phyloP scores from a whole-genome alignment of 1,140 invertebrate genomes.

The Hydropsyche tenuis region DNA sequence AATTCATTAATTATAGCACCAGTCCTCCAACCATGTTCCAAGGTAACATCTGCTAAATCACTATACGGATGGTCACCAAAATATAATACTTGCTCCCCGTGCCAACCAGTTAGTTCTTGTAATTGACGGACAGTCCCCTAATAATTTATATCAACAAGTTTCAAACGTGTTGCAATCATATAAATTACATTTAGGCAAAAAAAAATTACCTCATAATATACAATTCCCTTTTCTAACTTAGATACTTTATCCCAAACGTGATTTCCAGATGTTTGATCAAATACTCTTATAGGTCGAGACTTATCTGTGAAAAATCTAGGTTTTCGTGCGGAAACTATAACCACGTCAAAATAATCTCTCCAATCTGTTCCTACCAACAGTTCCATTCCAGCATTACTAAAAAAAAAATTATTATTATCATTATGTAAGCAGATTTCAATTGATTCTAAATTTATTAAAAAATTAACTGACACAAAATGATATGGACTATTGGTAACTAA shows the following conservation, averaged over 20 bases:
- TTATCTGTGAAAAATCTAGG: slow-evolving; percentile 95
- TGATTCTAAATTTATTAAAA: background rate
- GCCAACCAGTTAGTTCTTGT: slow-evolving; percentile 91
- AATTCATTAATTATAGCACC: slow-evolving; percentile 97
- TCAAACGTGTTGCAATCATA: too few species aligned
- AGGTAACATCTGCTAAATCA: slow-evolving; percentile 94
- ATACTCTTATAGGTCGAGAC: slow-evolving; percentile 87
- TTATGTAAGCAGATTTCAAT: background rate
- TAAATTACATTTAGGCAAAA: background rate
- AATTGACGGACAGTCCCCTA: slow-evolving; percentile 92
- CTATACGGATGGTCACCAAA: slow-evolving; percentile 98
- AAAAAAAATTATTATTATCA: slow-evolving; percentile 49
- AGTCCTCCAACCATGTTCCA: slow-evolving; percentile 96
- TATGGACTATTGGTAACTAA: slow-evolving; percentile 97
- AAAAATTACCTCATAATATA: slow-evolving; percentile 86
- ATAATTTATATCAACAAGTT: slow-evolving; percentile 32
- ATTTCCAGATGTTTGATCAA: slow-evolving; percentile 79
- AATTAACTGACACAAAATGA: slow-evolving; percentile 88
- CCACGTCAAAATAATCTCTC: slow-evolving; percentile 91
- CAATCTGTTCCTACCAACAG: slow-evolving; percentile 89
- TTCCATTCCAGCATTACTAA: slow-evolving; percentile 89
- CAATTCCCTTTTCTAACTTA: slow-evolving; percentile 83
- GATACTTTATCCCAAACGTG: slow-evolving; percentile 92
- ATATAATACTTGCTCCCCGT: slow-evolving; percentile 90
- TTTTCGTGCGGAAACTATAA: slow-evolving; percentile 94